phyloP scores from a whole-genome alignment of 2,113 vertebrate species.

The Sylvilagus bachmani region DNA sequence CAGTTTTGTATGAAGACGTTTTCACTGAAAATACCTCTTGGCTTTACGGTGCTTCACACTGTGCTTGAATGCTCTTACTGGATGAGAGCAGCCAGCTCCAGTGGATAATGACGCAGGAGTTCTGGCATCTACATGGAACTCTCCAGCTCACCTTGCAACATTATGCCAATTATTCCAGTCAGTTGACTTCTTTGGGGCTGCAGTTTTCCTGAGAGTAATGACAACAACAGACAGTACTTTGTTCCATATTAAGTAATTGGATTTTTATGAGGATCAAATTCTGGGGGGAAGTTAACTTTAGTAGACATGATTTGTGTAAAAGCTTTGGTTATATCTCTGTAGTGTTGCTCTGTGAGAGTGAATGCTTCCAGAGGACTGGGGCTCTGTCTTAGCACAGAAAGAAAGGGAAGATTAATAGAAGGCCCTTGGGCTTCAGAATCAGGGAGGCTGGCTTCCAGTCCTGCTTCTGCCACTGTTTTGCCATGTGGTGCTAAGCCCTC shows the following conservation, averaged over 20 bases:
- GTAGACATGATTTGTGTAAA: background rate
- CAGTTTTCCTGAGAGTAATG: background rate
- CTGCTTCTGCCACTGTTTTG: background rate
- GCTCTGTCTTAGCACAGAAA: background rate
- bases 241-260: background rate
- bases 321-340: background rate
- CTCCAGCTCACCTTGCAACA: background rate
- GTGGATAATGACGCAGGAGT: background rate
- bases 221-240: background rate
- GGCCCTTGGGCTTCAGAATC: background rate
- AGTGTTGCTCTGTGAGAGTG: background rate
- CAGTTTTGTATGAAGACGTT: conserved; percentile 26
- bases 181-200: background rate
- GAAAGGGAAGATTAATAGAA: background rate
- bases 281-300: background rate
- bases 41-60: background rate
- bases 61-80: conserved; percentile 10
- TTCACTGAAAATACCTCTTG: conserved; percentile 24
- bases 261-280: conserved; percentile 33
- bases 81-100: background rate
- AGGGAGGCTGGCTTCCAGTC: background rate
- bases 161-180: background rate
- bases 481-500: background rate
- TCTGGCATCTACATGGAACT: background rate
- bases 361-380: background rate